phyloP scores from a whole-genome alignment of 2,888 invertebrate genomes.

The Netelia fuscicornis region DNA sequence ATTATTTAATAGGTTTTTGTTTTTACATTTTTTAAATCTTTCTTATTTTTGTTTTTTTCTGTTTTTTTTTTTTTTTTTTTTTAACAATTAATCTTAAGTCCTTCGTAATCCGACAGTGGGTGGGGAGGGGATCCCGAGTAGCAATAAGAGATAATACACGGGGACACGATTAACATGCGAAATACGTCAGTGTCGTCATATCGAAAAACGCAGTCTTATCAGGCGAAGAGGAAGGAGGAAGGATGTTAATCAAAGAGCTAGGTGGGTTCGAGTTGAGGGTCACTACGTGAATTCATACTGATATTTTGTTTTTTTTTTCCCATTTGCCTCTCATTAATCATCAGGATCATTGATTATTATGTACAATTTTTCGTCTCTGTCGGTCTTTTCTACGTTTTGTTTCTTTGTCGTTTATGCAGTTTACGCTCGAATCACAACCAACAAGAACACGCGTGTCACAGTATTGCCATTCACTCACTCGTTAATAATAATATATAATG shows the following conservation, averaged over 20 bases:
- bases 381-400: slow-evolving; percentile 36
- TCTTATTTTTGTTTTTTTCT: slow-evolving; percentile 29
- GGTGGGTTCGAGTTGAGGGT: slow-evolving; percentile 36
- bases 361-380: slow-evolving; percentile 69
- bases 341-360: slow-evolving; percentile 71
- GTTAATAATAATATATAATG: slow-evolving; percentile 71
- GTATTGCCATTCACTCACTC: slow-evolving; percentile 74
- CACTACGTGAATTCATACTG: slow-evolving; percentile 52
- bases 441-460: slow-evolving; percentile 63
- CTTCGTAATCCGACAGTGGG: slow-evolving; percentile 36
- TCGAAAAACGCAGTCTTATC: slow-evolving; percentile 67
- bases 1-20: slow-evolving; percentile 18
- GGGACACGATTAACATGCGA: slow-evolving; percentile 32
- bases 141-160: slow-evolving; percentile 34
- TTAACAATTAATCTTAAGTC: slow-evolving; percentile 49
- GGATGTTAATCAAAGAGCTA: slow-evolving; percentile 40
- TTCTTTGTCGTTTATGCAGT: slow-evolving; percentile 58
- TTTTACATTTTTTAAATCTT: slow-evolving; percentile 39
- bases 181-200: slow-evolving; percentile 51
- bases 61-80: slow-evolving; percentile 18
- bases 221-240: slow-evolving; percentile 58
- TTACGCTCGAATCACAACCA: slow-evolving; percentile 65
- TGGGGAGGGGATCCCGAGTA: slow-evolving; percentile 9
- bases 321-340: slow-evolving; percentile 56
- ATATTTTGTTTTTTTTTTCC: slow-evolving; percentile 43